Percentiles rank a stretch among this genome's conserved stretches.
Evolutionary conservation across 2,113 vertebrate species (phyloP).

Genomic region (Typhlomys cinereus): DNA sequence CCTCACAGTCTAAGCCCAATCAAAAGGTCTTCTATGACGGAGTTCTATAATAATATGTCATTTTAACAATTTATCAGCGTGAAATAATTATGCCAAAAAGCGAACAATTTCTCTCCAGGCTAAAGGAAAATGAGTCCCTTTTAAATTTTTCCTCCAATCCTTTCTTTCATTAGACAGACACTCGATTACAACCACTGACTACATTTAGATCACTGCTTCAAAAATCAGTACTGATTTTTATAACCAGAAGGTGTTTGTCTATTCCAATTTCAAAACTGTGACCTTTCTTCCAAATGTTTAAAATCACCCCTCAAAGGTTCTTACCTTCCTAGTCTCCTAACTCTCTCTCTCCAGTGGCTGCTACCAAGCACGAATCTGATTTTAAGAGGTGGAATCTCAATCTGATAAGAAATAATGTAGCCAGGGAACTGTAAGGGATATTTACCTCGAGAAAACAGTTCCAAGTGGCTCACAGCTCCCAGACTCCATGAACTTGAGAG

Average conservation of each 20-base stretch:
- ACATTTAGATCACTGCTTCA: constrained; percentile 43
- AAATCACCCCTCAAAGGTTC: background rate
- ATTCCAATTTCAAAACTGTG: constrained; percentile 32
- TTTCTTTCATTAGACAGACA: constrained; percentile 20
- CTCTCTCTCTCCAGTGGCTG: background rate
- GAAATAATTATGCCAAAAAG: constrained; percentile 39
- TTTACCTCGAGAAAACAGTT: constrained; percentile 7
- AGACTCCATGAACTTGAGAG: background rate
- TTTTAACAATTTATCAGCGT: constrained; percentile 55
- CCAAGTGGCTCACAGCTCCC: background rate
- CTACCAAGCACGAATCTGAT: constrained; percentile 25
- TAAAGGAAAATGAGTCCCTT: constrained; percentile 38
- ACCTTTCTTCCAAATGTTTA: constrained; percentile 34
- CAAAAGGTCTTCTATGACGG: constrained; percentile 29
- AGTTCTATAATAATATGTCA: constrained; percentile 22
- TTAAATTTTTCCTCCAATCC: background rate
- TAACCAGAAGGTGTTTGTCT: constrained; percentile 15
- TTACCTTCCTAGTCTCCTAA: background rate
- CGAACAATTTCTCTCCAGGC: constrained; percentile 57
- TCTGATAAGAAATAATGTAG: constrained; percentile 33
- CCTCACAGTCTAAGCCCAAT: constrained; percentile 15
- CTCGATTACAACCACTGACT: constrained; percentile 38
- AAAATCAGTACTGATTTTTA: constrained; percentile 37
- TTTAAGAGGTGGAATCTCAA: background rate
- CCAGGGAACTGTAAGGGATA: background rate